Base-by-base conservation (phyloP, 64 coral and sea anemone genomes). In the Montipora capricornis region DNA sequence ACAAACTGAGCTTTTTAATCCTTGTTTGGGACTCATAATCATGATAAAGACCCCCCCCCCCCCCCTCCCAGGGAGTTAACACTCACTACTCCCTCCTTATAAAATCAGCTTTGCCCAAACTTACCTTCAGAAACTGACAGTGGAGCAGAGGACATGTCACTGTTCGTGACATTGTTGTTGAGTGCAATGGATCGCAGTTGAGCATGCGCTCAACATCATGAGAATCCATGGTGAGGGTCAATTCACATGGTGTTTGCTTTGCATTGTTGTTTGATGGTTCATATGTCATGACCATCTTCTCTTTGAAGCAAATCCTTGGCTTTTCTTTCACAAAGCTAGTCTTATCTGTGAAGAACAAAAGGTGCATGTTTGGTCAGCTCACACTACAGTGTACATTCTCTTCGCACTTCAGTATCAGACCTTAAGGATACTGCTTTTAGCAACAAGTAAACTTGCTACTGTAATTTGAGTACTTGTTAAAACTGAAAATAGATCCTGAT, bases 191-290 rank as follows among this genome's bases (percentile, higher is more conserved):
- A 20, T 93, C 91, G 8, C 20, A 92, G 17, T 78, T 22, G 4
- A 93, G 44, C 91, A 74, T 87, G 24, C 46, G 20, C 26, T 93
- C 81, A 10, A 93, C 91, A 46, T 93, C 91, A 80, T 88, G 6
- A 16, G 83, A 87, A 3, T 87, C 55, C 0, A 93, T 69, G 6
- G 59, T 93, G 4, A 93, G 19, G 6, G 83, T 93, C 44, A 93
- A 71, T 37, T 93, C 91, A 68, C 75, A 87, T 0, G 45, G 60
- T 79, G 22, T 70, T 52, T 57, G 51, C 46, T 10, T 70, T 8
- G 16, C 74, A n/a, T 66, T 59, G 37, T 51, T 86, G 8, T 93
- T 76, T 22, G 37, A 24, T 17, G 46, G 47, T 8, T 29, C 52
- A 24, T 75, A 87, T 46, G 74, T 77, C 6, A 83, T 83, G 7